Percentiles rank a stretch among this genome's conserved stretches.
phyloP scores from a whole-genome alignment of 2,797 vertebrate genomes.

The Ctenopoma multispine region DNA sequence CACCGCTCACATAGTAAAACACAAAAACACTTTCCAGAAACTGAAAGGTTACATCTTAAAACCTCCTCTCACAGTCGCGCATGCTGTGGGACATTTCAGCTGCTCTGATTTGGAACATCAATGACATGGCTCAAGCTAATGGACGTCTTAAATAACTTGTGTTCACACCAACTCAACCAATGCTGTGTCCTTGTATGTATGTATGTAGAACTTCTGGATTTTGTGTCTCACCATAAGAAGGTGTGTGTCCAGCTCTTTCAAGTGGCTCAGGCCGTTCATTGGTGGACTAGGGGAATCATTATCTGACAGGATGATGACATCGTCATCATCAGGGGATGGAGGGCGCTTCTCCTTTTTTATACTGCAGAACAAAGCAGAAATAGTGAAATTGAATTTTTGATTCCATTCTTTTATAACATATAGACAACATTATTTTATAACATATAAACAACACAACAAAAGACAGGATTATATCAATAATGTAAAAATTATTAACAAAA shows the following conservation, averaged over 20 bases:
- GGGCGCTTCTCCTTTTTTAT: constrained; percentile 87
- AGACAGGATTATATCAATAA: not conserved
- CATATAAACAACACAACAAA: not conserved
- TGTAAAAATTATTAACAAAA: not conserved
- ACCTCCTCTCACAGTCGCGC: not conserved
- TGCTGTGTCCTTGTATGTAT: not conserved
- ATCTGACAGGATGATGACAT: constrained; percentile 93
- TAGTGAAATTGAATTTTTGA: not conserved
- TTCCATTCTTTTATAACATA: no score
- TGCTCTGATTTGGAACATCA: constrained; percentile 7
- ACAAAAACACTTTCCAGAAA: not conserved
- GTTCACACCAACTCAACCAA: not conserved
- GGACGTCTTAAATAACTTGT: constrained; percentile 1
- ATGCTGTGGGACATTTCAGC: not conserved
- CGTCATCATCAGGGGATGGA: constrained; percentile 88
- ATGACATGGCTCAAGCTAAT: not conserved
- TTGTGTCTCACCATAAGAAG: constrained; percentile 89
- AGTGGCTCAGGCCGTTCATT: constrained; percentile 89
- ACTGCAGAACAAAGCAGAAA: constrained; percentile 70
- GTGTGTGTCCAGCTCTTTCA: constrained; percentile 88
- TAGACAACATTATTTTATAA: no score
- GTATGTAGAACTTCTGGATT: not conserved
- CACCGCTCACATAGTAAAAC: constrained; percentile 19
- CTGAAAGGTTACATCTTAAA: not conserved
- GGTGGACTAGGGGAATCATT: constrained; percentile 91